Conservation (phyloP, 2,888 invertebrate species). For the Lithophane leautieri region DNA sequence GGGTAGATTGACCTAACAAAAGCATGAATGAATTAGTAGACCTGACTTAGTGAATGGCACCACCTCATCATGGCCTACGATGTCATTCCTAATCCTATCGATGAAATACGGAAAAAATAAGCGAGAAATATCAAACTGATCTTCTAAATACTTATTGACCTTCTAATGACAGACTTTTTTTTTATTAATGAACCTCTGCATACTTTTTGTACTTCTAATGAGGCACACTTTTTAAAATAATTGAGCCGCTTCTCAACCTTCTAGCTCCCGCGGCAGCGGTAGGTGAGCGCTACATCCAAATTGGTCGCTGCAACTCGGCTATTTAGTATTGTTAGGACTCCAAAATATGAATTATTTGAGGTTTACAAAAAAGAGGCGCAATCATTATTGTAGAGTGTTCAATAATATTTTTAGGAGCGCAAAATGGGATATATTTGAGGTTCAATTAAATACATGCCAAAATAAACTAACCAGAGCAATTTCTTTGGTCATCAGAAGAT, state of each 20-base stretch:
- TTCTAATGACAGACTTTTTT: too few species aligned
- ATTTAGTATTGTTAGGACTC: neutral
- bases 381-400: neutral
- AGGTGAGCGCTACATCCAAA: neutral
- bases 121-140: neutral
- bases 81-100: too few species aligned
- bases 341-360: neutral
- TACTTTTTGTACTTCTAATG: neutral
- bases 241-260: neutral
- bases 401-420: neutral
- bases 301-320: neutral
- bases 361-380: neutral
- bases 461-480: conserved; percentile 35
- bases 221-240: neutral
- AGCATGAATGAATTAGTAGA: neutral
- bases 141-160: neutral
- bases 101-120: too few species aligned
- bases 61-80: neutral
- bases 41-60: neutral
- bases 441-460: neutral
- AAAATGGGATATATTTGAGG: too few species aligned
- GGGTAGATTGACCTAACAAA: neutral
- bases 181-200: too few species aligned
- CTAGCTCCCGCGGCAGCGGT: neutral
- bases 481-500: conserved; percentile 22